Conservation (phyloP, 2,888 invertebrate species). For the Myathropa florea region DNA sequence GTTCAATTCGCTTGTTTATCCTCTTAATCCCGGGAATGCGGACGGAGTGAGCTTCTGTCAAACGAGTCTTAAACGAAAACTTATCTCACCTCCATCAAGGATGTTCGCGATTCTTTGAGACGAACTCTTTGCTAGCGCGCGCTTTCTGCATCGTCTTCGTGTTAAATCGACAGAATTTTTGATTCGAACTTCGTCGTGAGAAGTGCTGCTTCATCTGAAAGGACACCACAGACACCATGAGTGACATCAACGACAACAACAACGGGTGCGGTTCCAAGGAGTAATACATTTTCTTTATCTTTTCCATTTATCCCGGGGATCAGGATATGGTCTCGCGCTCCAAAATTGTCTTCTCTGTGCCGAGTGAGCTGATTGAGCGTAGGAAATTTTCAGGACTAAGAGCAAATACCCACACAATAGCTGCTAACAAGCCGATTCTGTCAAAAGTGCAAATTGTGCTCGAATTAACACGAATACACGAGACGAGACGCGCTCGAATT, state of each 20-base stretch:
- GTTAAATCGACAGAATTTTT: background rate
- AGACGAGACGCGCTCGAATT: background rate
- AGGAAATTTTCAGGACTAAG: background rate
- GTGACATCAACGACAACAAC: background rate
- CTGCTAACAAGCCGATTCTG: background rate
- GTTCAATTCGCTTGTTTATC: background rate
- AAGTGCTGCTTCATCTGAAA: background rate
- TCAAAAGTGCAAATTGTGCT: conserved; percentile 28
- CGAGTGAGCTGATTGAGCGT: background rate
- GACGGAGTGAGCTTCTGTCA: background rate
- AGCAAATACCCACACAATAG: background rate
- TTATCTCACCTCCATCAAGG: background rate
- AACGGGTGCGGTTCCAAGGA: background rate
- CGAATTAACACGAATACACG: conserved; percentile 7
- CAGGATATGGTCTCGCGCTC: no score
- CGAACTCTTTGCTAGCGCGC: background rate
- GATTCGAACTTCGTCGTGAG: background rate
- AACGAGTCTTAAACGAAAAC: background rate
- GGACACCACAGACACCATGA: background rate
- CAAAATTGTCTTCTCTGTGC: background rate
- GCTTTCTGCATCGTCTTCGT: background rate
- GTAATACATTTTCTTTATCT: background rate
- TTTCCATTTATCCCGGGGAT: background rate
- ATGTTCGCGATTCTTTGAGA: conserved; percentile 33
- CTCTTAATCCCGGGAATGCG: background rate